phyloP scores from a whole-genome alignment of 1,140 invertebrate genomes.

The Cardiocondyla obscurior region DNA sequence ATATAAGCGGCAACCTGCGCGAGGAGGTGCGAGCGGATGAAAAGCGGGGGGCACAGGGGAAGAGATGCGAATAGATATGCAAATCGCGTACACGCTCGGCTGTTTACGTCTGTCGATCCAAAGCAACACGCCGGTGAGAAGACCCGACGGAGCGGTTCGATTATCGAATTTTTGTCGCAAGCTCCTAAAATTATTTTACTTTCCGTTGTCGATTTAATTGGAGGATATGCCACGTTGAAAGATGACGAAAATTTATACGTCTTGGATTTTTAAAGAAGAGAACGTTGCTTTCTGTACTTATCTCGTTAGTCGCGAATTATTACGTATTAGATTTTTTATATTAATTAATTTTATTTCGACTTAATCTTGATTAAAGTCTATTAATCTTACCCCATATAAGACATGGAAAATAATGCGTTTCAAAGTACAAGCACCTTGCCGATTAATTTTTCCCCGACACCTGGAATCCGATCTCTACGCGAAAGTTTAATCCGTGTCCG shows the following conservation, averaged over 20 bases:
- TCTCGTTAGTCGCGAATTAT: neutral
- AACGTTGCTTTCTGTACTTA: neutral
- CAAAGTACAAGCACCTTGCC: slow-evolving; percentile 12
- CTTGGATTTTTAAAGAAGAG: neutral
- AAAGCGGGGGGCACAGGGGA: neutral
- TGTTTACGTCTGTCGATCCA: slow-evolving; percentile 53
- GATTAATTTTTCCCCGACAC: slow-evolving; percentile 28
- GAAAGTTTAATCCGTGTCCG: neutral
- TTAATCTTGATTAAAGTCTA: neutral
- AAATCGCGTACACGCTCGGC: slow-evolving; percentile 19
- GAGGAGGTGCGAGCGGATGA: neutral
- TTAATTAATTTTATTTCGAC: neutral
- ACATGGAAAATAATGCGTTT: neutral
- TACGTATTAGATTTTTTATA: neutral
- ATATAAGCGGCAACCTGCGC: slow-evolving; percentile 4
- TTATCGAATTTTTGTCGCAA: neutral
- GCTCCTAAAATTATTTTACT: neutral
- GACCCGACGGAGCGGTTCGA: neutral
- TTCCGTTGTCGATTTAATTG: neutral
- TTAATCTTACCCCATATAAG: neutral
- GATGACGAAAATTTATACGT: too few species aligned
- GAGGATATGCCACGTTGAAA: neutral
- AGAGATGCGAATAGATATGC: slow-evolving; percentile 42
- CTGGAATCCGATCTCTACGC: neutral
- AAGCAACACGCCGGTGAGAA: slow-evolving; percentile 17